Evolutionary conservation across 2,888 invertebrate genomes (phyloP).

Genomic region (Drepana falcataria): DNA sequence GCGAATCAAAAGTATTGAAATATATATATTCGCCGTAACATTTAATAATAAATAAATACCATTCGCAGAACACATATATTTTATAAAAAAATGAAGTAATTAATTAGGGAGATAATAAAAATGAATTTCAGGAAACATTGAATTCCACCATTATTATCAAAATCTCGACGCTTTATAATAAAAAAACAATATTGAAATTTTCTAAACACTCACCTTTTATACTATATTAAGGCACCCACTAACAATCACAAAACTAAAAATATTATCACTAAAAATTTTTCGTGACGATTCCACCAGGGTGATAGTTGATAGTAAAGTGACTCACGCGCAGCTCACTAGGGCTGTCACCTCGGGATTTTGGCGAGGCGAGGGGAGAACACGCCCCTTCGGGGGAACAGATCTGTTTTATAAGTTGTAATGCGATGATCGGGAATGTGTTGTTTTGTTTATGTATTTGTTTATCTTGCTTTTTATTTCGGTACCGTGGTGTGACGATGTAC

Average conservation of each 20-base stretch:
- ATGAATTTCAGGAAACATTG: too few species aligned
- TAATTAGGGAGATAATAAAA: too few species aligned
- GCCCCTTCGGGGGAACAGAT: constrained; percentile 21
- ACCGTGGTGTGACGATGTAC: too few species aligned
- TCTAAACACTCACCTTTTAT: not conserved
- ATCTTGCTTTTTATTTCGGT: not conserved
- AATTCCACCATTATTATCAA: too few species aligned
- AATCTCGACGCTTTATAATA: too few species aligned
- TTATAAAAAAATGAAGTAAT: too few species aligned
- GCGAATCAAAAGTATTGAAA: too few species aligned
- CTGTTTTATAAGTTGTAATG: constrained; percentile 16
- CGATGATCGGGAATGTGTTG: not conserved
- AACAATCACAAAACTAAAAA: not conserved
- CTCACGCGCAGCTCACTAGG: constrained; percentile 45
- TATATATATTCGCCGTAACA: too few species aligned
- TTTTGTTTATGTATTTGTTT: not conserved
- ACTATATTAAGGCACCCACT: not conserved
- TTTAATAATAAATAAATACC: too few species aligned
- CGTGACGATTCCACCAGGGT: constrained; percentile 34
- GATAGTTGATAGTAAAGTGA: constrained; percentile 39
- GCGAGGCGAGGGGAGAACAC: constrained; percentile 16
- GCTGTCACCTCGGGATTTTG: constrained; percentile 17
- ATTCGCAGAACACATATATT: too few species aligned
- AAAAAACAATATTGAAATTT: too few species aligned
- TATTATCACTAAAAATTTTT: not conserved